Conservation (phyloP, 2,113 vertebrate genomes). For the Neodon shergylaensis region DNA sequence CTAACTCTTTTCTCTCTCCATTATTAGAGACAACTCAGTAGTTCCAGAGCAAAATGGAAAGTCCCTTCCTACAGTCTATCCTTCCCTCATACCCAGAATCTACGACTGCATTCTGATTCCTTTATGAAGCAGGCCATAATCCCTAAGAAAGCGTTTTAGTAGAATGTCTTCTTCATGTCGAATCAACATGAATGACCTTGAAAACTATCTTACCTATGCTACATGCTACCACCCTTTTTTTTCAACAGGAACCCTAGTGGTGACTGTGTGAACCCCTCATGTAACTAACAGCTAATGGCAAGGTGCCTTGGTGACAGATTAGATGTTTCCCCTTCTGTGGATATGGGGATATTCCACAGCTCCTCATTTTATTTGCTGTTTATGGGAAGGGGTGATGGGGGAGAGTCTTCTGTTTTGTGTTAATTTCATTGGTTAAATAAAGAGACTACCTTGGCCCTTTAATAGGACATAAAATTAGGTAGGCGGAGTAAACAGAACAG, state of each 20-base stretch:
- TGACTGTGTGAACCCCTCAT: no score
- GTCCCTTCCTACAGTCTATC: not conserved
- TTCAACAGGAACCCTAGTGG: not conserved
- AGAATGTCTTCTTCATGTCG: not conserved
- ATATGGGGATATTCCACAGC: not conserved
- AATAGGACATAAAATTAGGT: no score
- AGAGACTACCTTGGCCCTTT: no score
- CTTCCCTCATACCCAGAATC: not conserved
- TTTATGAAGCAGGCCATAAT: not conserved
- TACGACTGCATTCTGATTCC: not conserved
- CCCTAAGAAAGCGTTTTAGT: not conserved
- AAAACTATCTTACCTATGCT: not conserved
- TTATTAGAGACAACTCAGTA: conserved; percentile 23
- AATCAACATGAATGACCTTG: not conserved
- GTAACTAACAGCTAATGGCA: not conserved
- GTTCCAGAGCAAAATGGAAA: conserved; percentile 45
- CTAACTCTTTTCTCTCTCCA: conserved; percentile 49
- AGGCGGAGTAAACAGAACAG: no score
- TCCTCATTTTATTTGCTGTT: conserved; percentile 10
- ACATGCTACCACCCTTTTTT: not conserved
- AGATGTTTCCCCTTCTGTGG: not conserved
- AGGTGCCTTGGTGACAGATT: no score
- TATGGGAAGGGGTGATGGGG: not conserved
- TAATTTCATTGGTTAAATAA: no score
- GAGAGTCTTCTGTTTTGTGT: no score